Conservation (phyloP, 2,888 invertebrate species). For the Digitonthophagus gazella region DNA sequence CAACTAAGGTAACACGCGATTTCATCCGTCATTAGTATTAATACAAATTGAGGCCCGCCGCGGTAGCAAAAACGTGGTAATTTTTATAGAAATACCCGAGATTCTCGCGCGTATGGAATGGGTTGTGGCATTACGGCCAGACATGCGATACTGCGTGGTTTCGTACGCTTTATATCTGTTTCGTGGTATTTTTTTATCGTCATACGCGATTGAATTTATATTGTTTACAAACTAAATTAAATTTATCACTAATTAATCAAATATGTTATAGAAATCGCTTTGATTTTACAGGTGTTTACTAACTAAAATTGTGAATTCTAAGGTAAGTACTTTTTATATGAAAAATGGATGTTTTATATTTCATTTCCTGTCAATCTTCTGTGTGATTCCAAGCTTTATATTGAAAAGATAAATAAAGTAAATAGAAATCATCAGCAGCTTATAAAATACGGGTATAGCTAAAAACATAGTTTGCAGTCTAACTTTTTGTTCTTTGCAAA, state of each 20-base stretch:
- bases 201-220: neutral
- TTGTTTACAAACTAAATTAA: neutral
- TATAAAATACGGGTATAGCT: too few relatives aligned
- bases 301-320: too few relatives aligned
- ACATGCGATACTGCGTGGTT: neutral
- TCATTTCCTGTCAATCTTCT: too few relatives aligned
- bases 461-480: too few relatives aligned
- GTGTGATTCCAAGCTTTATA: too few relatives aligned
- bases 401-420: too few relatives aligned
- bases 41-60: conserved; percentile 13
- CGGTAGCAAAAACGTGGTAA: conserved; percentile 1
- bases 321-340: too few relatives aligned
- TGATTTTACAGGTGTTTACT: too few relatives aligned
- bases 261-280: neutral
- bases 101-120: conserved; percentile 4
- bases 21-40: conserved; percentile 6
- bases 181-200: neutral
- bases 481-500: too few relatives aligned
- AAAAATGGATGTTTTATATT: too few relatives aligned
- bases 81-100: conserved; percentile 9
- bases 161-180: neutral
- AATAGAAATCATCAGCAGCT: too few relatives aligned
- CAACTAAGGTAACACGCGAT: neutral
- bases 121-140: neutral
- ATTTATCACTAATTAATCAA: neutral